Conservation (phyloP, 2,888 invertebrate species). For the Acheta domesticus region DNA sequence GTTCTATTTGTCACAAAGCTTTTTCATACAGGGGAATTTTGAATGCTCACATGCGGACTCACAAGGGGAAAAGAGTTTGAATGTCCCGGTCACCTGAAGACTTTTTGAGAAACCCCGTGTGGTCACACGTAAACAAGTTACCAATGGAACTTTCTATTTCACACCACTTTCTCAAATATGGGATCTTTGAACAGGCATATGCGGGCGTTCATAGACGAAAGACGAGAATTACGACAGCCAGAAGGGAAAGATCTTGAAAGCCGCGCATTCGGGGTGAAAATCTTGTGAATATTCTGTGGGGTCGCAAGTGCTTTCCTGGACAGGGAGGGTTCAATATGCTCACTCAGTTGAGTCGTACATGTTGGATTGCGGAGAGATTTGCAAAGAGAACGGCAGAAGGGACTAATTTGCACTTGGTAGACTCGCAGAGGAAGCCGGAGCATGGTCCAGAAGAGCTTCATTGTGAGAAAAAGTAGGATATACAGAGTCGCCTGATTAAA, state of each 20-base stretch:
- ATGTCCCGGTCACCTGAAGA: neutral
- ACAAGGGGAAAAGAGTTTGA: neutral
- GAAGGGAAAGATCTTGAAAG: no score
- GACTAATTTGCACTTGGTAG: no score
- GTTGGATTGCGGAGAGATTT: no score
- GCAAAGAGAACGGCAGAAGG: no score
- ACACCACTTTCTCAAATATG: neutral
- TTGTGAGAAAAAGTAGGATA: no score
- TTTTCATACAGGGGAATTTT: neutral
- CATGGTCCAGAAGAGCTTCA: no score
- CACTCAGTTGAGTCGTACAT: neutral
- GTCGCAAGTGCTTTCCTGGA: neutral
- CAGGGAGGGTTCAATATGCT: neutral
- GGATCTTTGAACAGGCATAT: neutral
- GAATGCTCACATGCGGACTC: neutral
- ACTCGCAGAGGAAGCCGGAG: no score
- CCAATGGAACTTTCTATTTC: neutral
- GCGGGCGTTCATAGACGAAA: neutral
- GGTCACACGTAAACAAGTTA: neutral
- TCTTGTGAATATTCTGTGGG: neutral
- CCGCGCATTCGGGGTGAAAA: neutral
- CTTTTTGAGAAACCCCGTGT: neutral
- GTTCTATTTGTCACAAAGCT: neutral
- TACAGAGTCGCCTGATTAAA: no score
- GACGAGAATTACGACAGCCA: no score